Conservation (phyloP, 1,140 invertebrate genomes). For the Bombus pyrosoma region DNA sequence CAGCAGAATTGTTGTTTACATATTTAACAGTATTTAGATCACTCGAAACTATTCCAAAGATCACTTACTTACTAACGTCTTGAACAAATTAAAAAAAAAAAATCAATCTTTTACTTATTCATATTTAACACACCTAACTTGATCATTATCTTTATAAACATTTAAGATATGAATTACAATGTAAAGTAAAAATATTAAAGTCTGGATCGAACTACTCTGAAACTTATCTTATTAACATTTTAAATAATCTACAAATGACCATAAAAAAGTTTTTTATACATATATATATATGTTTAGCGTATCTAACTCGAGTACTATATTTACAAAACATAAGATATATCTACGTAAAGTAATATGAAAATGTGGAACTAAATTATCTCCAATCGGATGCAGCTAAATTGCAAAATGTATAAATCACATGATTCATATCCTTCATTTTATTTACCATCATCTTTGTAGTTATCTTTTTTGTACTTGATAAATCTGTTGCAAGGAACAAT, state of each 20-base stretch:
- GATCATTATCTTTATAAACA: no score
- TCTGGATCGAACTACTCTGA: no score
- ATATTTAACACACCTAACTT: no score
- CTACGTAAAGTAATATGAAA: neutral
- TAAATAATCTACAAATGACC: no score
- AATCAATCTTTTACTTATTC: no score
- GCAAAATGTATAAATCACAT: neutral
- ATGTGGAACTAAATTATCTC: neutral
- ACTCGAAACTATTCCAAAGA: neutral
- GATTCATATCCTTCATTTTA: neutral
- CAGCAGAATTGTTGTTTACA: neutral
- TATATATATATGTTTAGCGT: no score
- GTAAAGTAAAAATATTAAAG: no score
- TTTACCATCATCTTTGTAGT: neutral
- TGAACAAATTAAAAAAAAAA: no score
- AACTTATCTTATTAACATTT: no score
- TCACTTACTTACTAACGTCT: neutral
- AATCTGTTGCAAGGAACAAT: neutral
- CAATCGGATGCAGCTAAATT: neutral
- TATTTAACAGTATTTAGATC: neutral
- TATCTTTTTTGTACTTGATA: neutral
- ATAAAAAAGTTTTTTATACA: neutral
- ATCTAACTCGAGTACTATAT: neutral
- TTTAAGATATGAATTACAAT: no score
- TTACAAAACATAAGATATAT: neutral